phyloP scores from a whole-genome alignment of 2,888 invertebrate species.

The Agrilus cyanescens region DNA sequence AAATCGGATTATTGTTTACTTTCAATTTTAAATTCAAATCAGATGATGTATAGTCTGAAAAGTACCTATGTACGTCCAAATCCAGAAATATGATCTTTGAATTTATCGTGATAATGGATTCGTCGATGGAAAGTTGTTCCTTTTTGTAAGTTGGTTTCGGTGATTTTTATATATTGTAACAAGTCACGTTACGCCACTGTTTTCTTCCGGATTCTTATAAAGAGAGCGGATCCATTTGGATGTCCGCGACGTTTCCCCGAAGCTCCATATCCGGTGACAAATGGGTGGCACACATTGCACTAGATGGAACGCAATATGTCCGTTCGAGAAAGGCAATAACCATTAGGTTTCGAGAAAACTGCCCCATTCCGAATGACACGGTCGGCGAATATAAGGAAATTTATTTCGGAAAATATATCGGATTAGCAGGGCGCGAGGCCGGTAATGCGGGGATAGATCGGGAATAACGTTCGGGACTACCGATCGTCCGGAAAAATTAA shows the following conservation, averaged over 20 bases:
- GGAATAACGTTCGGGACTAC: no score
- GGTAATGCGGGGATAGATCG: conserved; percentile 1
- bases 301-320: conserved; percentile 49
- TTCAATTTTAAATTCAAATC: no score
- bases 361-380: conserved; percentile 49
- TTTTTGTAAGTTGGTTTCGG: no score
- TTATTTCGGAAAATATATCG: conserved; percentile 37
- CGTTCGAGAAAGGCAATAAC: conserved; percentile 48
- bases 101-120: no score
- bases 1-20: no score
- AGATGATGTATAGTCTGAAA: no score
- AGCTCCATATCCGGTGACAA: conserved; percentile 38
- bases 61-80: no score
- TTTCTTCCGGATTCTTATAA: neutral
- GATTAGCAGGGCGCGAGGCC: conserved; percentile 23
- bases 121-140: no score
- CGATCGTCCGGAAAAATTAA: no score
- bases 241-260: conserved; percentile 26
- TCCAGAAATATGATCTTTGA: no score
- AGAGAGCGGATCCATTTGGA: conserved; percentile 19
- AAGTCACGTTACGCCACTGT: neutral
- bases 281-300: conserved; percentile 46
- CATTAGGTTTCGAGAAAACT: conserved; percentile 49
- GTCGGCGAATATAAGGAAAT: conserved; percentile 47
- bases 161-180: neutral